A percentile compares a stretch with the other conserved stretches of the same genome.
Conservation (phyloP, 2,888 invertebrate genomes). For the Entomobrya proxima region DNA sequence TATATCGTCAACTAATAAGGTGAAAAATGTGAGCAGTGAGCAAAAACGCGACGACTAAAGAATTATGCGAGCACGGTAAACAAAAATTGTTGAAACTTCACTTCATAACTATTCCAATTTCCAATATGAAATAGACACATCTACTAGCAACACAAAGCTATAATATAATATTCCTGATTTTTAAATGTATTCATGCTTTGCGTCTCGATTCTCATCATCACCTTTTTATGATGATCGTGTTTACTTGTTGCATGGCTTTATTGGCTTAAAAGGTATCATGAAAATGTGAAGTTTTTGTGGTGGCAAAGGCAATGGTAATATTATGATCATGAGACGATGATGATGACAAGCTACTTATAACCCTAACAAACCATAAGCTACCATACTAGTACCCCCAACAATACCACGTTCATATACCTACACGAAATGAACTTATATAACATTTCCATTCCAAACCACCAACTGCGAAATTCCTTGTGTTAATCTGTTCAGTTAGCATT, state of each 20-base stretch:
- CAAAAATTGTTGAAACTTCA: background rate
- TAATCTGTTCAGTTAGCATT: conserved; percentile 2
- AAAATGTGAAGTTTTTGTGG: conserved; percentile 7
- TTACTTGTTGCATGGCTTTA: conserved; percentile 49
- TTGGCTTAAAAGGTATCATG: conserved; percentile 39
- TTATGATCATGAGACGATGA: conserved; percentile 4
- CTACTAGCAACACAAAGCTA: background rate
- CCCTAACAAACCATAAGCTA: background rate
- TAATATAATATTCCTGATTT: background rate
- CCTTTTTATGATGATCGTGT: conserved; percentile 28
- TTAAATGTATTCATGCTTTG: conserved; percentile 30
- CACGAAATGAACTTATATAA: too few relatives aligned
- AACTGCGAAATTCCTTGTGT: background rate
- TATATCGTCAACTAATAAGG: conserved; percentile 31
- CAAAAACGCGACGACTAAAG: background rate
- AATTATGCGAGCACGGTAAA: background rate
- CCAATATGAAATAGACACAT: background rate
- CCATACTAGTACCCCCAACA: background rate
- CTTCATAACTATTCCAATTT: conserved; percentile 23
- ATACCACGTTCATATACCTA: background rate
- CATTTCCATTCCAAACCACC: background rate
- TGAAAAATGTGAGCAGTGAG: conserved; percentile 34
- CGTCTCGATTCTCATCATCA: conserved; percentile 38
- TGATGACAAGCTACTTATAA: background rate
- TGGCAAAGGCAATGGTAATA: too few relatives aligned